Evolutionary conservation across 2,797 vertebrate genomes (phyloP).

Genomic region (Antrozous pallidus): DNA sequence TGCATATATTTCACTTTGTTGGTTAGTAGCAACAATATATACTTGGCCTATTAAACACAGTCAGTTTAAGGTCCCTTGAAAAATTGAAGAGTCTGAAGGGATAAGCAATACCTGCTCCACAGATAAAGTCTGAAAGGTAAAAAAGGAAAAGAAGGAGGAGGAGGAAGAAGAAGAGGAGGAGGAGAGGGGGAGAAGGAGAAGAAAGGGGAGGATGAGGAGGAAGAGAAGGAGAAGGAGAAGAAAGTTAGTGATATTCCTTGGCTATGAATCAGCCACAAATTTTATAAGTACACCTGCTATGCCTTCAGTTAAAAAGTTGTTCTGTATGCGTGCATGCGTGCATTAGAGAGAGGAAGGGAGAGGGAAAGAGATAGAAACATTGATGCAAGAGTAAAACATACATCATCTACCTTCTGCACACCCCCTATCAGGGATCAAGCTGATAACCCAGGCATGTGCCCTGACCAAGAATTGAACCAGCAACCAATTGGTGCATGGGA

Average conservation of each 20-base stretch:
- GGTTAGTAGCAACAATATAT: not conserved
- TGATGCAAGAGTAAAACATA: not conserved
- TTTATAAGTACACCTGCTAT: not conserved
- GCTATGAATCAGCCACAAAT: not conserved
- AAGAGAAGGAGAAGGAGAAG: too few species aligned
- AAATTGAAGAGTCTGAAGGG: not conserved
- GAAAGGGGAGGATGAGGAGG: fast-evolving
- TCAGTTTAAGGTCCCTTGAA: not conserved
- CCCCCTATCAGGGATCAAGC: not conserved
- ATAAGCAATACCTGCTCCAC: not conserved
- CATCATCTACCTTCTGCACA: not conserved
- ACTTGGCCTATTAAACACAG: not conserved
- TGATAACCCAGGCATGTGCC: not conserved
- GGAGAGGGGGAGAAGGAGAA: too few species aligned
- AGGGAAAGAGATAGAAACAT: not conserved
- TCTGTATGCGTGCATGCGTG: not conserved
- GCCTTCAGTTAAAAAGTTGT: not conserved
- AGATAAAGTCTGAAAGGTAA: not conserved
- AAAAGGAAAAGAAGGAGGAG: not conserved
- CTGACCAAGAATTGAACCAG: not conserved
- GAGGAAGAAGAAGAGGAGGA: too few species aligned
- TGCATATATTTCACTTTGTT: not conserved
- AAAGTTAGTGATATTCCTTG: not conserved
- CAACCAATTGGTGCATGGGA: not conserved
- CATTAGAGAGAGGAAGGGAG: not conserved